Evolutionary conservation across 2,888 invertebrate species (phyloP).

Genomic region (Agriopis aurantiaria): DNA sequence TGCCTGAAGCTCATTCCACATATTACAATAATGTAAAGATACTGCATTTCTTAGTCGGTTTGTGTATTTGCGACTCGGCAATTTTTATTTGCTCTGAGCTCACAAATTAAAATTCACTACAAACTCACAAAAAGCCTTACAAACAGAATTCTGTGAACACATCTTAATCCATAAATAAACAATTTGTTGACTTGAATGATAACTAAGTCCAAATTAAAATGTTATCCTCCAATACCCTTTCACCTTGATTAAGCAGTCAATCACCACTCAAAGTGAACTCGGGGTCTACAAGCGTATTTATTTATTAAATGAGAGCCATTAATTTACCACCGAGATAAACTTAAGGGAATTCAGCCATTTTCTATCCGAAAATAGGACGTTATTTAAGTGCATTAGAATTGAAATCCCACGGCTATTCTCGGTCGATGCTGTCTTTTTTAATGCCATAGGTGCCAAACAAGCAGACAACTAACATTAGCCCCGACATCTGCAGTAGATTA

Average conservation of each 20-base stretch:
- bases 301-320: slow-evolving; percentile 4
- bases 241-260: slow-evolving; percentile 51
- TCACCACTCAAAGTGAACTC: slow-evolving; percentile 34
- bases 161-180: slow-evolving; percentile 3
- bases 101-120: background rate
- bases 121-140: background rate
- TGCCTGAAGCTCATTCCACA: no score
- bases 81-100: no score
- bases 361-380: background rate
- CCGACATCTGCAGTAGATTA: no score
- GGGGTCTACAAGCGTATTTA: slow-evolving; percentile 3
- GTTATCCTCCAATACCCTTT: slow-evolving; percentile 18
- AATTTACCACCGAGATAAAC: slow-evolving; percentile 1
- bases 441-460: no score
- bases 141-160: background rate
- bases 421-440: no score
- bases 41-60: no score
- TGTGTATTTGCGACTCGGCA: no score
- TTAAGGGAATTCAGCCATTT: background rate
- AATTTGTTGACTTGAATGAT: slow-evolving; percentile 18
- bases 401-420: background rate
- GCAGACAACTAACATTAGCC: no score
- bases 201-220: slow-evolving; percentile 11
- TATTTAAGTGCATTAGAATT: background rate
- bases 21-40: no score